These are phyloP conservation scores for Drosophila azteca DNA, from an alignment of 1,140 invertebrate genomes.

Conservation along the genomic window DNA sequence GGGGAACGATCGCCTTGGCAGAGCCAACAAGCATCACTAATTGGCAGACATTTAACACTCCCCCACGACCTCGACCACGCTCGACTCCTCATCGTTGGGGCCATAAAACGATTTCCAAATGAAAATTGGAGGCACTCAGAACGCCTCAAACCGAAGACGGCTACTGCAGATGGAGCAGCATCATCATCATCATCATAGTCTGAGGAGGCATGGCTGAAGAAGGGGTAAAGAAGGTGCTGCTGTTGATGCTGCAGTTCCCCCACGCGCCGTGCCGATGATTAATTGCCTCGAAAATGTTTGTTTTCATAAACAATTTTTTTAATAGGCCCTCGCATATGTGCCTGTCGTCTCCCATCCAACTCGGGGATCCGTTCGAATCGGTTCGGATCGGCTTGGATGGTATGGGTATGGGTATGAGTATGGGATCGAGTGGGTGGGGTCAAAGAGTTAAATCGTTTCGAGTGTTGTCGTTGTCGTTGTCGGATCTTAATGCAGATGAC, in stretches of 20 bases:
- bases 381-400: background rate
- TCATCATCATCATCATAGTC: slow-evolving; percentile 55
- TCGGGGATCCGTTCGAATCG: background rate
- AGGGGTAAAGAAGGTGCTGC: background rate
- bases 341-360: slow-evolving; percentile 19
- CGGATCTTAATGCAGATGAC: slow-evolving; percentile 69
- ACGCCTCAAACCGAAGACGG: background rate
- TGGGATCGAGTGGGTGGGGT: slow-evolving; percentile 68
- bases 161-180: slow-evolving; percentile 32
- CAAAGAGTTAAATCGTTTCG: slow-evolving; percentile 78
- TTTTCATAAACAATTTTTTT: slow-evolving; percentile 83
- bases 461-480: slow-evolving; percentile 60
- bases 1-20: slow-evolving; percentile 48
- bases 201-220: slow-evolving; percentile 1
- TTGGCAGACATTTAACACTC: slow-evolving; percentile 78
- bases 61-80: slow-evolving; percentile 3
- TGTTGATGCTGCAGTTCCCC: slow-evolving; percentile 45
- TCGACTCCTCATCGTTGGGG: slow-evolving; percentile 1
- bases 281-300: slow-evolving; percentile 76
- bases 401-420: no score
- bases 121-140: slow-evolving; percentile 62
- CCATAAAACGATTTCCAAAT: slow-evolving; percentile 50
- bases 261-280: slow-evolving; percentile 72
- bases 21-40: slow-evolving; percentile 63
- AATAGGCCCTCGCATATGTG: slow-evolving; percentile 66